Conservation (phyloP, 2,113 vertebrate species). For the Megaptera novaeangliae region DNA sequence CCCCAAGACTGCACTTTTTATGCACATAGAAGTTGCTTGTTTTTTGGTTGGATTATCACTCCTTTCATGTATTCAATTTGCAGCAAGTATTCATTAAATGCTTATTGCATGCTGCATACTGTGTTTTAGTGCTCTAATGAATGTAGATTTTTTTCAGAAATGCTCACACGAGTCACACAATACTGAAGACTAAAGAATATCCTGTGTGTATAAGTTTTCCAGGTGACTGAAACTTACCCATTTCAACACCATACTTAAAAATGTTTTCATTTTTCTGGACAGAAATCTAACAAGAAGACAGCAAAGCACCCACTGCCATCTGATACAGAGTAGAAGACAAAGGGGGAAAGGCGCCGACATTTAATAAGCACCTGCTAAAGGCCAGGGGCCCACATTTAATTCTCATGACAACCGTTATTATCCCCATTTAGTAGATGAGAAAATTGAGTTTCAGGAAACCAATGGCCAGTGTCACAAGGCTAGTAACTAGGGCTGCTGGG, state of each 20-base stretch:
- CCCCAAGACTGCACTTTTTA: background rate
- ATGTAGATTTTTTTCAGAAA: background rate
- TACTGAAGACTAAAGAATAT: constrained; percentile 1
- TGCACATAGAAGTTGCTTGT: background rate
- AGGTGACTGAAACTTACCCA: background rate
- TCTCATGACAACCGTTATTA: background rate
- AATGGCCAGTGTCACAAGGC: background rate
- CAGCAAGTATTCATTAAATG: background rate
- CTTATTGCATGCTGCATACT: background rate
- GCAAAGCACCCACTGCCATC: background rate
- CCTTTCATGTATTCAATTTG: background rate
- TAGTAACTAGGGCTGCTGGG: background rate
- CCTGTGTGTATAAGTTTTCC: background rate
- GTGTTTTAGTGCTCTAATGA: background rate
- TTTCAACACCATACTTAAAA: background rate
- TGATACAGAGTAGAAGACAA: background rate
- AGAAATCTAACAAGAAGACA: background rate
- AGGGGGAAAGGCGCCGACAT: background rate
- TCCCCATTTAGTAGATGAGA: background rate
- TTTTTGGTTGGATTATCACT: background rate
- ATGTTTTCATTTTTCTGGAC: background rate
- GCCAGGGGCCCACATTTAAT: background rate
- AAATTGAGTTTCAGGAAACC: background rate
- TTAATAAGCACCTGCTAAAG: background rate
- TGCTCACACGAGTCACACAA: background rate